Conservation (phyloP, 2,888 invertebrate species). For the Ophonus ardosiacus region DNA sequence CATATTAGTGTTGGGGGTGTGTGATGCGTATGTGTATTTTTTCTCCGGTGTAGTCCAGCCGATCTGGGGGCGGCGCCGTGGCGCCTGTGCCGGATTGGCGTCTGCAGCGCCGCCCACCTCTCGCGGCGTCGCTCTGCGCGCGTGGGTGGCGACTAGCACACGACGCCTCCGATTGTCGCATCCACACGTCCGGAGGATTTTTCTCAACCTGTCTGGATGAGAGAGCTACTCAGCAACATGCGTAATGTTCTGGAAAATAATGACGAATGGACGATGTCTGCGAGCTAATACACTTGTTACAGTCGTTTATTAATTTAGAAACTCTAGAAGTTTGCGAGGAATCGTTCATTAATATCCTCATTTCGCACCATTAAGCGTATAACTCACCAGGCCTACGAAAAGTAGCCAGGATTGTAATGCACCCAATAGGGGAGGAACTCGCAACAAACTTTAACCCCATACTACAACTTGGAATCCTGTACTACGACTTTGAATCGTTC, state of each 20-base stretch:
- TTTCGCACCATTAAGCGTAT: slow-evolving; percentile 72
- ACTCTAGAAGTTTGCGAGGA: slow-evolving; percentile 69
- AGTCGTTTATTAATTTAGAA: slow-evolving; percentile 77
- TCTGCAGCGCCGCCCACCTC: slow-evolving; percentile 65
- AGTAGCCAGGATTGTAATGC: not conserved
- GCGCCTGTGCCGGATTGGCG: slow-evolving; percentile 67
- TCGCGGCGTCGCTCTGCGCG: slow-evolving; percentile 51
- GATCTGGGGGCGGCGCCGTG: slow-evolving; percentile 69
- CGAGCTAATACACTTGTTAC: slow-evolving; percentile 74
- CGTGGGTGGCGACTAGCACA: slow-evolving; percentile 63
- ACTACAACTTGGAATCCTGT: slow-evolving; percentile 54
- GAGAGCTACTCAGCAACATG: slow-evolving; percentile 62
- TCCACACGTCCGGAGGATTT: slow-evolving; percentile 48
- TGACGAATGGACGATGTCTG: slow-evolving; percentile 77
- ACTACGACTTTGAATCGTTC: slow-evolving; percentile 47
- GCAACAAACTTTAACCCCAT: slow-evolving; percentile 52
- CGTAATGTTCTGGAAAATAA: slow-evolving; percentile 78
- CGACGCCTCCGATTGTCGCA: slow-evolving; percentile 63
- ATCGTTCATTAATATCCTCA: slow-evolving; percentile 75
- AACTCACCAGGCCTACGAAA: not conserved
- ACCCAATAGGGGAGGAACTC: slow-evolving; percentile 21
- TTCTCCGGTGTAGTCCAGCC: slow-evolving; percentile 1
- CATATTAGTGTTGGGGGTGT: not conserved
- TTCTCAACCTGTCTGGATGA: not conserved
- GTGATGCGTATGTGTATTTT: slow-evolving; percentile 25